Evolutionary conservation across 2,113 vertebrate genomes (phyloP), one percentile per base, ranked within the genome.

Genomic region (Notarius quadriscutis): DNA sequence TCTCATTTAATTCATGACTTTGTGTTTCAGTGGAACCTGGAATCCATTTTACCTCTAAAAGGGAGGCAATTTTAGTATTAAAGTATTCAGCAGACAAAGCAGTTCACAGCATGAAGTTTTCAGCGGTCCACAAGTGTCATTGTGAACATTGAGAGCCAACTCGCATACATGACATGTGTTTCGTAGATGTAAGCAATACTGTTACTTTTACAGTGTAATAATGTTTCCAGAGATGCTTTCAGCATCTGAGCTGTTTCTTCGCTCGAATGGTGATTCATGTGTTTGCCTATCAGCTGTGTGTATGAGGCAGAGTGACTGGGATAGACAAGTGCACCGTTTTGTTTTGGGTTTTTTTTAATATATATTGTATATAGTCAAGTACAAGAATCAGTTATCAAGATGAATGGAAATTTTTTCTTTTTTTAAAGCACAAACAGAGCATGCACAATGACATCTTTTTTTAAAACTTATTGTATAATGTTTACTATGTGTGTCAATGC

Each of bases 1-100:
- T 53, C 25, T 78, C 25, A 58, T 65, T 78, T 85, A 60, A 85
- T 53, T 85, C 17, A 11, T 20, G 17, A 27, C 17, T 53, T 65
- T 85, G 74, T 20, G 27, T 30, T 85, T 58, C 72, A 53, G 57
- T 84, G 65, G 82, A 83, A 17, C 14, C 14, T 17, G 30, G 15
- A 84, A 89, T 77, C 22, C 74, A 77, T n/a, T 22, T n/a, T n/a
- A 15, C 6, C 50, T 7, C 14, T 41, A 5, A 77, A 78, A n/a
- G 5, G 11, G 75, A 7, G 5, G 12, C 1, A 5, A 11, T 77
- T 77, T 50, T 30, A 30, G 30, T 30, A 30, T 30, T 30, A 30
- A 30, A 30, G 18, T 77, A 51, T 77, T 53, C 48, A 51, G 48
- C 18, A 74, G 18, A 48, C 7, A 50, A 20, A 74, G 34, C 17